Conservation (phyloP, 2,797 vertebrate genomes). For the Salarias fasciatus region DNA sequence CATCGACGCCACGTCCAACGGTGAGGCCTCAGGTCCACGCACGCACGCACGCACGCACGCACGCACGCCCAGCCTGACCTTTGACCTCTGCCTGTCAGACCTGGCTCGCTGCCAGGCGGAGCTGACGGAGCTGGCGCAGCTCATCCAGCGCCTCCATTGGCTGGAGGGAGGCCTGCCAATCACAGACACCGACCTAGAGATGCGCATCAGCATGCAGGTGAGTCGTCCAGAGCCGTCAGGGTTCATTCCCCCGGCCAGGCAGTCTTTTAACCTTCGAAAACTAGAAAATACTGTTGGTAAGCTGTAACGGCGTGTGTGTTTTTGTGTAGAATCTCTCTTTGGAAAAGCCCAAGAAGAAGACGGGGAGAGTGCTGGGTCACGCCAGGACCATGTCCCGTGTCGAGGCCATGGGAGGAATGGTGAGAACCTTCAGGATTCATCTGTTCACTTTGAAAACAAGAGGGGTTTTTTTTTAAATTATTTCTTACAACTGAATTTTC, state of each 20-base stretch:
- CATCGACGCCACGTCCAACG: slow-evolving; percentile 68
- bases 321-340: slow-evolving; percentile 75
- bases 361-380: slow-evolving; percentile 67
- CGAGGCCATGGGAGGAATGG: slow-evolving; percentile 74
- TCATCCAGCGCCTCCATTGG: slow-evolving; percentile 87
- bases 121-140: slow-evolving; percentile 84
- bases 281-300: too few species aligned
- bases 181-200: slow-evolving; percentile 84
- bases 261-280: too few species aligned
- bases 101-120: slow-evolving; percentile 86
- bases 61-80: too few species aligned
- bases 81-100: slow-evolving; percentile 71
- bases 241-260: too few species aligned
- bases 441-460: too few species aligned
- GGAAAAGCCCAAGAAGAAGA: slow-evolving; percentile 80
- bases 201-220: slow-evolving; percentile 89
- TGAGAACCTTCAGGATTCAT: slow-evolving; percentile 33
- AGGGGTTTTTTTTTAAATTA: too few species aligned
- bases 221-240: too few species aligned
- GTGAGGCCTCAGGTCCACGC: too few species aligned
- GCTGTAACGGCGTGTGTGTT: too few species aligned
- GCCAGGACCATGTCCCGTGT: slow-evolving; percentile 78
- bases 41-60: too few species aligned
- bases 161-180: slow-evolving; percentile 87
- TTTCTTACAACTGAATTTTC: too few species aligned